Evolutionary conservation across 1,140 invertebrate genomes (phyloP), one percentile per base, ranked within the genome.

Genomic region (Drosophila athabasca): DNA sequence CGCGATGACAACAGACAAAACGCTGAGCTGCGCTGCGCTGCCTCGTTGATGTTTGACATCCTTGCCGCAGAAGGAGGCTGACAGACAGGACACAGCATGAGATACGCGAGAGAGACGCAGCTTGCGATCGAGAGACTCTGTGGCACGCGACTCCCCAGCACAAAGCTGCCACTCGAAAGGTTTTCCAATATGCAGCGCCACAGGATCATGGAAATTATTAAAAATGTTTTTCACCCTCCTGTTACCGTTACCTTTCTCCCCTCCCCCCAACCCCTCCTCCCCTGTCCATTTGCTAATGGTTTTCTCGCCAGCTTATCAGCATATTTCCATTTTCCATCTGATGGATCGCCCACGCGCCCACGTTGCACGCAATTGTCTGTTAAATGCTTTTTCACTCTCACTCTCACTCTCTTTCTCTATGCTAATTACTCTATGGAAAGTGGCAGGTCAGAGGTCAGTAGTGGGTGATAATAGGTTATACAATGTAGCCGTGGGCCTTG

Each of bases 1-100:
- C 46, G 55, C 61, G 78, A 79, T 87, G 84, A 83, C 83, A 87
- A 87, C 64, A 79, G 76, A 83, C 79, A 88, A 70, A 54, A 35
- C 62, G 50, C 35, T 1, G 31, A 9, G 9, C 31, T 1, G 31
- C 31, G 9, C 31, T 35, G 3, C 45, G 7, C 11, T 9, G 29
- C n/a, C 53, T 53, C 35, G 35, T 50, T 31, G 19, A 29, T 46
- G 52, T 41, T 60, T 58, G 35, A 70, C 60, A 58, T 51, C 57
- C 62, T 62, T 45, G 24, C 15, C 48, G 24, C 72, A 41, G 57
- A n/a, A 62, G 54, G 31, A 62, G 62, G 50, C 48, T 52, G 51
- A 59, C 55, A 41, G 39, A 54, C 64, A 13, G 48, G 9, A 35
- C 31, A 74, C 77, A 77, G 78, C 79, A 64, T 82, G 78, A 72